phyloP scores from a whole-genome alignment of 2,888 invertebrate genomes.

The Meta bourneti region DNA sequence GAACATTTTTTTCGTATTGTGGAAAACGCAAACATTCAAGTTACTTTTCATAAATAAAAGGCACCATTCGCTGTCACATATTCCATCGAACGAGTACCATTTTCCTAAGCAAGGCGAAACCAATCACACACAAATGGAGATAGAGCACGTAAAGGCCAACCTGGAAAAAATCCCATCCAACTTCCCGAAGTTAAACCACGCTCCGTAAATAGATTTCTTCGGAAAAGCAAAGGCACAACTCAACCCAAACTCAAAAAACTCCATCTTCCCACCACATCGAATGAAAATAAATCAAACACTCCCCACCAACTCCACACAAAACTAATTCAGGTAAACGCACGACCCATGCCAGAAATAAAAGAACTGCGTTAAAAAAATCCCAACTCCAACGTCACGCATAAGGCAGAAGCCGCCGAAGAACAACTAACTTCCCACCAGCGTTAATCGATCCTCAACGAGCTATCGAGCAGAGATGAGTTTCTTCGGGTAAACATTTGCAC shows the following conservation, averaged over 20 bases:
- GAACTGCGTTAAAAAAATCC: background rate
- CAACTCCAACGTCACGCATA: background rate
- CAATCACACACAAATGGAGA: background rate
- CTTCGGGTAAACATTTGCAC: constrained; percentile 50
- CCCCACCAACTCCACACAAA: background rate
- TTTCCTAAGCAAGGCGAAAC: background rate
- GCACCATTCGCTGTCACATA: background rate
- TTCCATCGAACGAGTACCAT: background rate
- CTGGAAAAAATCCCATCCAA: background rate
- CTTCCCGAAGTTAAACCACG: background rate
- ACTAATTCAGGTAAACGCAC: background rate
- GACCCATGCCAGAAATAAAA: background rate
- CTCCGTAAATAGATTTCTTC: background rate
- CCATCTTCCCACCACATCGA: background rate
- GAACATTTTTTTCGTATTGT: background rate
- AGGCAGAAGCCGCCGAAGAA: background rate
- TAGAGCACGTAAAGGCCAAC: background rate
- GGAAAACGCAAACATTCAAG: background rate
- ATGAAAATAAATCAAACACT: background rate
- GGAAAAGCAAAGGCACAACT: background rate
- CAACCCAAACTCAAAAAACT: background rate
- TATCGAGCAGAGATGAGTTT: constrained; percentile 34
- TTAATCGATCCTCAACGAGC: constrained; percentile 50
- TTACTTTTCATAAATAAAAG: background rate
- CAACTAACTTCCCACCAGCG: background rate